Conservation (phyloP, 92 coral and sea anemone species). For the Micromussa lordhowensis region DNA sequence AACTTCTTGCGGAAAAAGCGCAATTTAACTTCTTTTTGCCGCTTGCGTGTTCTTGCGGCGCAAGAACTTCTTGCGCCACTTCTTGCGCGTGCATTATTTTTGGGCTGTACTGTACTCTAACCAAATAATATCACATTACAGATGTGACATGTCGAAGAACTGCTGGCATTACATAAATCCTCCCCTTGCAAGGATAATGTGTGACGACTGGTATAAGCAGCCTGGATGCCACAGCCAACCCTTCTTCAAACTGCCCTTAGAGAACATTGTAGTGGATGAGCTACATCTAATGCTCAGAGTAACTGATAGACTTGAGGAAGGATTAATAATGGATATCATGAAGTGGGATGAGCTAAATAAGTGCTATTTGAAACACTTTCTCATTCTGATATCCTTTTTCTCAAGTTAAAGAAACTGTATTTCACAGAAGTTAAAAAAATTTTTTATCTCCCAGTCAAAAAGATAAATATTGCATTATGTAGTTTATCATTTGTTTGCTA, state of each 20-base stretch:
- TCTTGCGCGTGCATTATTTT: no score
- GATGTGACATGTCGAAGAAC: background rate
- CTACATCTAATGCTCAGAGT: conserved; percentile 38
- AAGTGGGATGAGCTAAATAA: conserved; percentile 40
- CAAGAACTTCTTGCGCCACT: no score
- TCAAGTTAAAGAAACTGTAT: no score
- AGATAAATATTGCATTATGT: background rate
- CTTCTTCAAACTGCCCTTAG: conserved; percentile 20
- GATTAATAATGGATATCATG: conserved; percentile 27
- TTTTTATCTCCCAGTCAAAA: background rate
- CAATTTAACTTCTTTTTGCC: no score
- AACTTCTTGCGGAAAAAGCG: no score
- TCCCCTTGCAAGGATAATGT: background rate
- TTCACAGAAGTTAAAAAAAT: no score
- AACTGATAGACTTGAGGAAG: conserved; percentile 49
- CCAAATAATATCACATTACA: conserved; percentile 19
- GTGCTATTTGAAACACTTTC: background rate
- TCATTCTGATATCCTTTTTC: background rate
- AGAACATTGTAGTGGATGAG: conserved; percentile 27
- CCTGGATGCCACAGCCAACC: conserved; percentile 40
- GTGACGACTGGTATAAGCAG: conserved; percentile 11
- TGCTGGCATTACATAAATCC: conserved; percentile 9
- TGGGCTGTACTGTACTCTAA: no score
- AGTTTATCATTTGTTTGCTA: background rate
- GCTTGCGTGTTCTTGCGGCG: no score